These are phyloP conservation scores for Saguinus midas DNA, from an alignment of 2,113 vertebrate genomes.

Conservation along the genomic window DNA sequence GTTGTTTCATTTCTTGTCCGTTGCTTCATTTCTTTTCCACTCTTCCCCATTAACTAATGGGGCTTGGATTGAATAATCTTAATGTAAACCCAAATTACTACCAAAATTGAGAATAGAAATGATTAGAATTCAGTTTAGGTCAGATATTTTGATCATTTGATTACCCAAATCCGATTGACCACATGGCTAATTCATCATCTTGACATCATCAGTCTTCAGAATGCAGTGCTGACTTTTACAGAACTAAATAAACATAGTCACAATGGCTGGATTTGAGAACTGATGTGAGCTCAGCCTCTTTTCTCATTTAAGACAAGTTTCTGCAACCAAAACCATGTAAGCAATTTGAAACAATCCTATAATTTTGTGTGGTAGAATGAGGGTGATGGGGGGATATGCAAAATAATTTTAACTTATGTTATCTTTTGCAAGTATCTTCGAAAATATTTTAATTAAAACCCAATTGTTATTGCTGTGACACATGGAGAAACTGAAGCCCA, in stretches of 20 bases:
- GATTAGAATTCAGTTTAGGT: conserved; percentile 27
- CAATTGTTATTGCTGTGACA: neutral
- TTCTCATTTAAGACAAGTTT: neutral
- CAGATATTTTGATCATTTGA: conserved; percentile 30
- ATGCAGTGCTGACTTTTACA: neutral
- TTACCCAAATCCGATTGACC: conserved; percentile 21
- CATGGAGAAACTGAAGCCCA: neutral
- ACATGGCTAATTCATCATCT: conserved; percentile 20
- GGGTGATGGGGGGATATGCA: neutral
- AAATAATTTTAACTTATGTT: neutral
- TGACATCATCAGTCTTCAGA: conserved; percentile 6
- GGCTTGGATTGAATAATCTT: neutral
- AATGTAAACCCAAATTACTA: conserved; percentile 18
- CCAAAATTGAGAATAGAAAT: conserved; percentile 31
- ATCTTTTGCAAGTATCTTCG: neutral
- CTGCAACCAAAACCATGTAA: conserved; percentile 6
- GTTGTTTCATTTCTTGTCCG: neutral
- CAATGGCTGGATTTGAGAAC: neutral
- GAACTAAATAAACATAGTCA: neutral
- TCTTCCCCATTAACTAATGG: neutral
- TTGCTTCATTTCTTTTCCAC: neutral
- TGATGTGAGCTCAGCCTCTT: neutral
- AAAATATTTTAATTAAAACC: neutral
- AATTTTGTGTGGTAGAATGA: neutral
- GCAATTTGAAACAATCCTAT: neutral